phyloP scores from a whole-genome alignment of 2,888 invertebrate species.

The Chrysotoxum bicinctum region DNA sequence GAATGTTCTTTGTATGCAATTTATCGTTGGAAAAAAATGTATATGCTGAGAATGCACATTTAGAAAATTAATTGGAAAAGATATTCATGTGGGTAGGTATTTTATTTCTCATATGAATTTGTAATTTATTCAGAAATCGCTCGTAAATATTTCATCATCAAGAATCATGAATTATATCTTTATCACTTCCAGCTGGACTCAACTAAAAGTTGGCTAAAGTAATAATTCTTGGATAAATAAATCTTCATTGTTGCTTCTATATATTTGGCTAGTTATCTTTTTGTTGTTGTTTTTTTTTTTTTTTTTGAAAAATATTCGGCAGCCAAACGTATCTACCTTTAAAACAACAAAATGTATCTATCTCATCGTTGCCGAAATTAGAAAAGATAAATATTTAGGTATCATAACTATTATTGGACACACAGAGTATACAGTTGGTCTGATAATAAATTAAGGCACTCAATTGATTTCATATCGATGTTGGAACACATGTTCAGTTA shows the following conservation, averaged over 20 bases:
- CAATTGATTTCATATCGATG: conserved; percentile 38
- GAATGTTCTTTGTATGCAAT: neutral
- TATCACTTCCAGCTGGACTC: conserved; percentile 8
- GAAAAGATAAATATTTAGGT: conserved; percentile 17
- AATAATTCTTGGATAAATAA: neutral
- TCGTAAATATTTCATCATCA: conserved; percentile 11
- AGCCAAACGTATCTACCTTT: neutral
- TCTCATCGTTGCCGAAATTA: conserved; percentile 8
- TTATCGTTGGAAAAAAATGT: neutral
- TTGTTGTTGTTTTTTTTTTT: neutral
- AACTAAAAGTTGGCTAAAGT: neutral
- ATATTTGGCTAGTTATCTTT: neutral
- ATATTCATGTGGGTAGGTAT: neutral
- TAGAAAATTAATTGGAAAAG: neutral
- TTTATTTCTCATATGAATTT: neutral
- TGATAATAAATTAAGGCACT: conserved; percentile 39
- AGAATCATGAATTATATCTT: conserved; percentile 1
- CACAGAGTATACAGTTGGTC: neutral
- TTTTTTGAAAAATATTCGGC: neutral
- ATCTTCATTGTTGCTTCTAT: neutral
- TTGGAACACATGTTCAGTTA: conserved; percentile 35
- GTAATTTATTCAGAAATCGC: neutral
- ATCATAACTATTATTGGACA: conserved; percentile 12
- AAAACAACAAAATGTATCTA: neutral
- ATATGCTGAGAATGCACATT: neutral